A percentile compares a stretch with the other conserved stretches of the same genome.
Conservation (phyloP, 2,888 invertebrate species). For the Eustalomyia histrio region DNA sequence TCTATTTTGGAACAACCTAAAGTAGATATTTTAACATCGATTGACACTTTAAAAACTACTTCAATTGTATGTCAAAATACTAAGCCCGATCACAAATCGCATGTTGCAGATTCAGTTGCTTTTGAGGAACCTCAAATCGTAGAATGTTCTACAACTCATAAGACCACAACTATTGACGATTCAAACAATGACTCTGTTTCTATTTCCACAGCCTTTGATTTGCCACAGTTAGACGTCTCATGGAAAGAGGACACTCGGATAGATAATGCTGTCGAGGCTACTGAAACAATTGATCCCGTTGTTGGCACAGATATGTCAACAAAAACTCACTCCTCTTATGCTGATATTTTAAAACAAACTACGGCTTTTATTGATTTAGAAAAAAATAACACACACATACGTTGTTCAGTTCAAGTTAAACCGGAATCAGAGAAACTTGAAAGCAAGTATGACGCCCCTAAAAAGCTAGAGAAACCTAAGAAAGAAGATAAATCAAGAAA, state of each 20-base stretch:
- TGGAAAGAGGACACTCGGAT: constrained; percentile 39
- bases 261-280: constrained; percentile 1
- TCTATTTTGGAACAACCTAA: no score
- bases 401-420: not conserved
- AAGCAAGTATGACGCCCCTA: not conserved
- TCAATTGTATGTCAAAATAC: no score
- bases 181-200: not conserved
- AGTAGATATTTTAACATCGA: no score
- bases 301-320: not conserved
- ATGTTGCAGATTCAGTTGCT: not conserved
- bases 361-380: constrained; percentile 53
- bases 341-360: constrained; percentile 54
- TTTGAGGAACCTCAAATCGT: not conserved
- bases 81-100: no score
- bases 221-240: constrained; percentile 55
- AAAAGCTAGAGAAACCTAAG: constrained; percentile 21
- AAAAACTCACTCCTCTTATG: constrained; percentile 32
- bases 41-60: no score
- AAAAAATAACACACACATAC: constrained; percentile 32
- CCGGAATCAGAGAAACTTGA: not conserved
- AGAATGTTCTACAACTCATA: not conserved
- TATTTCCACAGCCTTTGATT: constrained; percentile 48
- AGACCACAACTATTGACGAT: not conserved
- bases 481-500: constrained; percentile 63
- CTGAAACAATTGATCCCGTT: not conserved